phyloP scores from a whole-genome alignment of 2,797 vertebrate genomes.

The Urocyon cinereoargenteus region DNA sequence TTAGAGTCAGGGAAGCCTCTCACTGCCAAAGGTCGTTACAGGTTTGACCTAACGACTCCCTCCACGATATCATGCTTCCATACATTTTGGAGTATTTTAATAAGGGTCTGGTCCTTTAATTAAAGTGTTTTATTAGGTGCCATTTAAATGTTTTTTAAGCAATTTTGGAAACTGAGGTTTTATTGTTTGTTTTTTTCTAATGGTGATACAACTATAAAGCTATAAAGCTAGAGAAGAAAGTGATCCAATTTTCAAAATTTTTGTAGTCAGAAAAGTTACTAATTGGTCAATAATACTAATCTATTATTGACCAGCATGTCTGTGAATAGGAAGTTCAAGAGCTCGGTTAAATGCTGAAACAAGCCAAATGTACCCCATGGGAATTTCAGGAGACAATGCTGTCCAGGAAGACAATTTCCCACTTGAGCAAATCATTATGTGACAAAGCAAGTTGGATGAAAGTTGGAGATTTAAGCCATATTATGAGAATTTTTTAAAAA shows the following conservation, averaged over 20 bases:
- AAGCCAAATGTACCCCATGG: conserved; percentile 8
- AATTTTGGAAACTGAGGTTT: not conserved
- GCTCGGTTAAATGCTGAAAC: not conserved
- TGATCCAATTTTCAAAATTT: conserved; percentile 46
- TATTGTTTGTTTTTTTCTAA: not conserved
- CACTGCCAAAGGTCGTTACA: not conserved
- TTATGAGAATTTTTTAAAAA: not conserved
- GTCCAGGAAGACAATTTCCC: conserved; percentile 35
- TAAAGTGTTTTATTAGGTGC: not conserved
- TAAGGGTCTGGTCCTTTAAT: not conserved
- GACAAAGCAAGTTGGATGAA: not conserved
- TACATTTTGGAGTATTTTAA: not conserved
- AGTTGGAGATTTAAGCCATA: not conserved
- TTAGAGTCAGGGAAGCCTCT: not conserved
- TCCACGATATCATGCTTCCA: not conserved
- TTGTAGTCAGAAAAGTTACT: not conserved
- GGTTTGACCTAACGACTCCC: not conserved
- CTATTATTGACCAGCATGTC: conserved; percentile 32
- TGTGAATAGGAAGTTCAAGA: conserved; percentile 38
- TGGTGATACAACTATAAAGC: not conserved
- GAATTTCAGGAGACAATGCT: conserved; percentile 31
- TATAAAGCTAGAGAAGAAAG: conserved; percentile 12
- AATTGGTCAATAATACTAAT: not conserved
- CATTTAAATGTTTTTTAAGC: conserved; percentile 13
- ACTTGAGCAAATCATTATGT: conserved; percentile 52